phyloP scores from a whole-genome alignment of 2,888 invertebrate species.

The Phaonia tiefii region DNA sequence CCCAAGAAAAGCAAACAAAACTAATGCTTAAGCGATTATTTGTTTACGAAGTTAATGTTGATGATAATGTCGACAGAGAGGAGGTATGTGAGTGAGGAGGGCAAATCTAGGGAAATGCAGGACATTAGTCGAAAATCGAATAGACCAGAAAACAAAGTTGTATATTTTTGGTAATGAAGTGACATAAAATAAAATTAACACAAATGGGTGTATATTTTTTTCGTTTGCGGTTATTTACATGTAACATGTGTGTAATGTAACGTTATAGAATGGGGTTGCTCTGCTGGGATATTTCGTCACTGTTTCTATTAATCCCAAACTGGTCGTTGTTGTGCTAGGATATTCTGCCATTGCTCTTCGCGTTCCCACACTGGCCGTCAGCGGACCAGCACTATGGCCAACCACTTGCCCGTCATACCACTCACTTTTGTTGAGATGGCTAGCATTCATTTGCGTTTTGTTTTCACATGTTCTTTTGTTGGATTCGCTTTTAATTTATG shows the following conservation, averaged over 20 bases:
- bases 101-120: background rate
- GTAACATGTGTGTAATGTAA: background rate
- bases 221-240: background rate
- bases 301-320: too few relatives aligned
- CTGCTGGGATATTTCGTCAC: too few relatives aligned
- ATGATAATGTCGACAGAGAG: constrained; percentile 29
- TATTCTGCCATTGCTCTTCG: too few relatives aligned
- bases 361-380: background rate
- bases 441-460: constrained; percentile 28
- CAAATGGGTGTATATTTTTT: constrained; percentile 56
- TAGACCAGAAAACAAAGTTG: constrained; percentile 7
- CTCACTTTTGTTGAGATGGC: background rate
- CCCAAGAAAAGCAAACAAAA: constrained; percentile 2
- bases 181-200: constrained; percentile 64
- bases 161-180: constrained; percentile 47
- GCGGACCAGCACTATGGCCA: background rate
- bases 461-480: background rate
- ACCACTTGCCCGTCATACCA: constrained; percentile 4
- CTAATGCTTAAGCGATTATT: constrained; percentile 47
- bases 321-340: too few relatives aligned
- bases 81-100: background rate
- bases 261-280: too few relatives aligned
- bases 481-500: constrained; percentile 56
- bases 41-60: constrained; percentile 54
- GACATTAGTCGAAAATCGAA: constrained; percentile 16